Evolutionary conservation across 2,113 vertebrate genomes (phyloP).

Genomic region (Bambusicola thoracicus): DNA sequence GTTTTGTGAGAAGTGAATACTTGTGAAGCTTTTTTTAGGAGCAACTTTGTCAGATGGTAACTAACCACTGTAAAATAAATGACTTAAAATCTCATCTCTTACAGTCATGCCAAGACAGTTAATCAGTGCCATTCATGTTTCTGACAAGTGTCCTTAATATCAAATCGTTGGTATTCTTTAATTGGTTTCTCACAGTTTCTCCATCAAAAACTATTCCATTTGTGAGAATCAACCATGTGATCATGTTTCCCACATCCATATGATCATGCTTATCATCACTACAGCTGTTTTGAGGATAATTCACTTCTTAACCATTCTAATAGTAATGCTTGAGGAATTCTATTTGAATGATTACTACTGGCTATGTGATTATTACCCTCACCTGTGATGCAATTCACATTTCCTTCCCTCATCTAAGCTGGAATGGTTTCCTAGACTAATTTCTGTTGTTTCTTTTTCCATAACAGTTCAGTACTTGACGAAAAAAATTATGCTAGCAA

Average conservation of each 20-base stretch:
- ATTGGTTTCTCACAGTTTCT: not conserved
- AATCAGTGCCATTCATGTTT: not conserved
- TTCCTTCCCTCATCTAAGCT: not conserved
- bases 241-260: accelerated
- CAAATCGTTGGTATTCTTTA: not conserved
- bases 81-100: not conserved
- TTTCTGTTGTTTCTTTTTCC: too few relatives aligned
- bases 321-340: not conserved
- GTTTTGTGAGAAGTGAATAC: not conserved
- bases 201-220: not conserved
- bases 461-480: not conserved
- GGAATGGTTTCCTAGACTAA: not conserved
- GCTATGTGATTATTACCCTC: not conserved
- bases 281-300: not conserved
- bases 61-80: not conserved
- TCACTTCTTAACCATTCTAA: not conserved
- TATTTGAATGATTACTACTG: not conserved
- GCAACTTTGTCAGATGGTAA: not conserved
- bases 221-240: not conserved
- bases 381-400: accelerated
- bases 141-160: not conserved
- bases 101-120: not conserved
- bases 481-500: not conserved
- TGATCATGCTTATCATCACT: not conserved
- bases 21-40: not conserved